Conservation (phyloP, 2,797 vertebrate species). For the Catharus ustulatus region DNA sequence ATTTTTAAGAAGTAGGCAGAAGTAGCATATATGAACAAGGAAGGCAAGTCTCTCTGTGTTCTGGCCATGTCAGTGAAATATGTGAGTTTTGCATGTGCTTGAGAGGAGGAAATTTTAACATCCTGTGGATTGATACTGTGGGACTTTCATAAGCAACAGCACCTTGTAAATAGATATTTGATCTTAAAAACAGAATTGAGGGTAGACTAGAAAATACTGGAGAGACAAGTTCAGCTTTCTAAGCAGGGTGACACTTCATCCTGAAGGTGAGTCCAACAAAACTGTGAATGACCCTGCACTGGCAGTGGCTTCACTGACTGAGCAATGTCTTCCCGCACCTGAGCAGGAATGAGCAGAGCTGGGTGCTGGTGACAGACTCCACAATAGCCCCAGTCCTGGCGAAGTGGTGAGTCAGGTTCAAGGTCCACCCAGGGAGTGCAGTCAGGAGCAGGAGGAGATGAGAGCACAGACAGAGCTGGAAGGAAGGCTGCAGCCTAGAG, state of each 20-base stretch:
- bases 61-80: background rate
- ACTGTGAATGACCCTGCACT: background rate
- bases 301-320: background rate
- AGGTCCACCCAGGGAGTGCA: background rate
- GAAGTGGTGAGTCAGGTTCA: background rate
- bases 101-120: background rate
- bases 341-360: background rate
- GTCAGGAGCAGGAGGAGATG: background rate
- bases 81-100: background rate
- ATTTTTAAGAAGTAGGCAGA: background rate
- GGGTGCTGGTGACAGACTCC: background rate
- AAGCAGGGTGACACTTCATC: rapidly evolving
- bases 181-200: background rate
- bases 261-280: background rate
- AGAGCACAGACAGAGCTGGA: background rate
- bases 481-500: background rate
- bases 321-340: background rate
- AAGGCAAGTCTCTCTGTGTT: background rate
- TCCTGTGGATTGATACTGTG: background rate
- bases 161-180: background rate
- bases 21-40: background rate
- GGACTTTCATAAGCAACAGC: background rate
- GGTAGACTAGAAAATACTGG: background rate
- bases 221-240: background rate
- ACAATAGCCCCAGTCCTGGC: background rate